These are phyloP conservation scores for Chrosomus eos DNA, from an alignment of 2,797 vertebrate genomes.

Conservation along the genomic window DNA sequence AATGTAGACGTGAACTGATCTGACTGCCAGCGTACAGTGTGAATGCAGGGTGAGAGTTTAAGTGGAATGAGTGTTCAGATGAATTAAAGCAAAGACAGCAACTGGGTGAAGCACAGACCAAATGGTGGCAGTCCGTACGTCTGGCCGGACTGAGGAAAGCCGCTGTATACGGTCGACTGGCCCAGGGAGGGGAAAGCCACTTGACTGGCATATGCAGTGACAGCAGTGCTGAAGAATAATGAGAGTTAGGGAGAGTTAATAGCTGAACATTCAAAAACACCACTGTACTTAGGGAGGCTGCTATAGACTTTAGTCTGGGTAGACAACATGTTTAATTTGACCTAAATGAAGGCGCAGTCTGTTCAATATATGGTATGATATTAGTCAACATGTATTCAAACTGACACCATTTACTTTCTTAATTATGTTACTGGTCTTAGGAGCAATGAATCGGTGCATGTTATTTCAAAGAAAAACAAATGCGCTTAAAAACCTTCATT, in stretches of 20 bases:
- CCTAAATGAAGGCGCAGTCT: not conserved
- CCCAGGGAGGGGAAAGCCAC: conserved; percentile 87
- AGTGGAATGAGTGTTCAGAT: conserved; percentile 55
- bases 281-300: not conserved
- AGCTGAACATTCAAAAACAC: not conserved
- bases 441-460: not conserved
- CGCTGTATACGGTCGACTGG: conserved; percentile 89
- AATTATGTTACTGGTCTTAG: not conserved
- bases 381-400: not conserved
- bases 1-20: conserved; percentile 58
- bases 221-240: conserved; percentile 74
- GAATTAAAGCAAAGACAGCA: conserved; percentile 37
- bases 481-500: not conserved
- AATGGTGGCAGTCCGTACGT: conserved; percentile 97
- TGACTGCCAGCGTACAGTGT: conserved; percentile 62
- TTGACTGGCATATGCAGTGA: conserved; percentile 87
- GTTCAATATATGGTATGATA: not conserved
- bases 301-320: not conserved
- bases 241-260: not conserved
- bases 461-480: not conserved
- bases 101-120: conserved; percentile 79
- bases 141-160: conserved; percentile 92
- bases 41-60: conserved; percentile 66
- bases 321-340: not conserved
- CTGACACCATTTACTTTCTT: not conserved